Percentiles rank a stretch among this genome's conserved stretches.
Conservation (phyloP, 2,888 invertebrate genomes). For the Andrena camellia region DNA sequence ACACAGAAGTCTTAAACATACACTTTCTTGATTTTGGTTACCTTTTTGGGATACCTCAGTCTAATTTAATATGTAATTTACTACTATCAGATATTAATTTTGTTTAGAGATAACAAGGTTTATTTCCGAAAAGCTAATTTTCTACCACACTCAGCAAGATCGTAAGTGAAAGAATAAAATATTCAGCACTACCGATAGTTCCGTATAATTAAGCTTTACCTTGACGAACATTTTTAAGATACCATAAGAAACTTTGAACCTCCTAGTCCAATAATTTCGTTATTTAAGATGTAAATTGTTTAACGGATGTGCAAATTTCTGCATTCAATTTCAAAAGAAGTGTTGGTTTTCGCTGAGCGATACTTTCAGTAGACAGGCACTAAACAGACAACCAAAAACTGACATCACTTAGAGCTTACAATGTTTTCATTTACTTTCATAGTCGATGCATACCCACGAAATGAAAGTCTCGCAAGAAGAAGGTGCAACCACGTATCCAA, state of each 20-base stretch:
- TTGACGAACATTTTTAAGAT: constrained; percentile 2
- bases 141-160: neutral
- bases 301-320: too few relatives aligned
- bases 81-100: too few relatives aligned
- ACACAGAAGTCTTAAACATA: too few relatives aligned
- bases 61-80: too few relatives aligned
- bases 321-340: too few relatives aligned
- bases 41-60: too few relatives aligned
- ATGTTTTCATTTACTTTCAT: neutral
- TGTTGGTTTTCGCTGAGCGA: neutral
- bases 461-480: neutral
- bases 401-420: neutral
- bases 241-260: neutral
- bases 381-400: neutral
- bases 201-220: neutral
- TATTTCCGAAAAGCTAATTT: neutral
- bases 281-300: too few relatives aligned
- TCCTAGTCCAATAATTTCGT: neutral
- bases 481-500: neutral
- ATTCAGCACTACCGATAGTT: neutral
- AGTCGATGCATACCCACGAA: neutral
- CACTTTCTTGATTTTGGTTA: too few relatives aligned
- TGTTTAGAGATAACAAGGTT: too few relatives aligned
- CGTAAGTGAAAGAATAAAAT: constrained; percentile 23
- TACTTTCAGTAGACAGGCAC: neutral